Evolutionary conservation across 2,113 vertebrate species (phyloP).

Genomic region (Nipponia nippon): DNA sequence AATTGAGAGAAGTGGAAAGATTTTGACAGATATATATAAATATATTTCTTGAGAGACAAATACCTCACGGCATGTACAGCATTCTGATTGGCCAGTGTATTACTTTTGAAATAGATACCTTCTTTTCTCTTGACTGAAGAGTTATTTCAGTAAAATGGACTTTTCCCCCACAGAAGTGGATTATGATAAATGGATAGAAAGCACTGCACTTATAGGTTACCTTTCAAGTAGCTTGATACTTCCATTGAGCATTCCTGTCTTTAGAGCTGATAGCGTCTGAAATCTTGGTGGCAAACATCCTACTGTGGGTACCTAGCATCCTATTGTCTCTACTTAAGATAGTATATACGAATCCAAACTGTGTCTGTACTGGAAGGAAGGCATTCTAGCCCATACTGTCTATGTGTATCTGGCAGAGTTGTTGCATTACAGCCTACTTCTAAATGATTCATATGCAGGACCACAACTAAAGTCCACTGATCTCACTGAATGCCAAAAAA

Average conservation of each 20-base stretch:
- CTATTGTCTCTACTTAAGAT: neutral
- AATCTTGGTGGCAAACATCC: neutral
- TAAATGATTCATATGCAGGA: neutral
- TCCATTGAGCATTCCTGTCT: neutral
- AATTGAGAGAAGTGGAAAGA: neutral
- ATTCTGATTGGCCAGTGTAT: neutral
- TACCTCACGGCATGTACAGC: neutral
- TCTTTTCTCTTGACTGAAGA: neutral
- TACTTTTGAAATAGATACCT: slow-evolving; percentile 3
- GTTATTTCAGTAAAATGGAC: neutral
- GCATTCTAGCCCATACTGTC: neutral
- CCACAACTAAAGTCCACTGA: neutral
- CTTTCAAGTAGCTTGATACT: neutral
- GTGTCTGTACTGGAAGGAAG: neutral
- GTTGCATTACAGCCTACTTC: neutral
- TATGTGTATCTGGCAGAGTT: neutral
- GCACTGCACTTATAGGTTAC: neutral
- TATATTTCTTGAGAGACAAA: neutral
- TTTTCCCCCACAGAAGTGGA: neutral
- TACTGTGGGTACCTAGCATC: neutral
- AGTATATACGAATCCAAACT: neutral
- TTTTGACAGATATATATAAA: neutral
- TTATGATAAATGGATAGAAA: neutral
- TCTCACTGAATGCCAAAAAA: neutral
- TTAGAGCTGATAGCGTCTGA: neutral